Base-by-base conservation (phyloP, 2,888 invertebrate species). In the Lepetodrilus schrolli region DNA sequence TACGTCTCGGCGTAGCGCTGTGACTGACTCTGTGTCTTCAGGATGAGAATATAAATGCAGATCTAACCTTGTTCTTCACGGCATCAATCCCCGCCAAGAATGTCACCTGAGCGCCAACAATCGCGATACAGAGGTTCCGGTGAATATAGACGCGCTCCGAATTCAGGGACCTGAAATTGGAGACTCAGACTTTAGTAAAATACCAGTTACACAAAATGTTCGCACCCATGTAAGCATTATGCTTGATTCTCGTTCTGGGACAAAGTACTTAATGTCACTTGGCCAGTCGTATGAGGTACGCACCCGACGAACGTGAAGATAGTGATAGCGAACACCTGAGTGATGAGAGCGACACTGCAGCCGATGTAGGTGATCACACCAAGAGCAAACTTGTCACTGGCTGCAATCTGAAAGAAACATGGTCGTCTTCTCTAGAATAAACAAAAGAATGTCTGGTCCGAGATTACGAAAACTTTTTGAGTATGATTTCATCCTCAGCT, bases 141-240 rank as follows among this genome's bases (percentile, higher is more conserved):
- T 85, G 86, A 8, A 86, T 83, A 73, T 77, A 82, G 13, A 84
- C 81, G 36, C 85, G 72, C 51, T 86, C 86, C 7, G 83, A 84
- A 70, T 82, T 82, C 65, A 86, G 75, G 0, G 84, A 83, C 48
- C 85, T 86, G 75, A 47, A 65, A 47, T 34, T 4, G 47, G 48
- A 48, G n/a, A n/a, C n/a, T n/a, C n/a, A n/a, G n/a, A n/a, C n/a
- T n/a, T n/a, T n/a, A n/a, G n/a, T n/a, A n/a, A n/a, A n/a, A n/a
- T n/a, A n/a, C n/a, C n/a, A n/a, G n/a, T n/a, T n/a, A n/a, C n/a
- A n/a, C n/a, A n/a, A n/a, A n/a, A n/a, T n/a, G n/a, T n/a, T n/a
- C n/a, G n/a, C n/a, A n/a, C n/a, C n/a, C n/a, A n/a, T n/a, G n/a
- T n/a, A n/a, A n/a, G n/a, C n/a, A n/a, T n/a, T n/a, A n/a, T n/a